phyloP scores from a whole-genome alignment of 2,113 vertebrate genomes.

The Phyllostomus hastatus region DNA sequence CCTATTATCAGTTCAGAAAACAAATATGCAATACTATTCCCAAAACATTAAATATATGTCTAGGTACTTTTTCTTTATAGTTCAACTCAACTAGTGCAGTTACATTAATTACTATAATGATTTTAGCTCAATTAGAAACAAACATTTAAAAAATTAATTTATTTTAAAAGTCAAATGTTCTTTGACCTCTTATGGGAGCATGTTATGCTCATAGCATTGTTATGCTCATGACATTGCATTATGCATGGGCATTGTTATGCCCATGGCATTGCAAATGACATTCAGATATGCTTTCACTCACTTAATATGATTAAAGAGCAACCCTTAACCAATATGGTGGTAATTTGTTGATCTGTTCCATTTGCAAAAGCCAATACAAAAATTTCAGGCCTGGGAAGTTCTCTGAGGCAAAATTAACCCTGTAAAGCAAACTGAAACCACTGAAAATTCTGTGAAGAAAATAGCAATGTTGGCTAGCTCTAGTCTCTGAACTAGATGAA shows the following conservation, averaged over 20 bases:
- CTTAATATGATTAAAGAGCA: slow-evolving; percentile 1
- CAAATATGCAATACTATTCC: slow-evolving; percentile 5
- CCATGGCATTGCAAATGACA: not conserved
- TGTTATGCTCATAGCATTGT: not conserved
- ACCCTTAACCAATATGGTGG: not conserved
- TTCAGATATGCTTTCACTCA: slow-evolving; percentile 13
- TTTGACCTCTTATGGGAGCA: not conserved
- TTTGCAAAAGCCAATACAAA: not conserved
- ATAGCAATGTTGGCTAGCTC: not conserved
- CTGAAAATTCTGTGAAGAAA: not conserved
- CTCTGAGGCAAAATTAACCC: not conserved
- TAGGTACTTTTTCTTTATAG: slow-evolving; percentile 24
- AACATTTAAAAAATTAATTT: slow-evolving; percentile 43
- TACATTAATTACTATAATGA: slow-evolving; percentile 6
- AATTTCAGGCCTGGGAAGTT: not conserved
- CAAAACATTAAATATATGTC: slow-evolving; percentile 16
- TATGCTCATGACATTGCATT: too few relatives aligned
- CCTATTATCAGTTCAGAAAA: slow-evolving; percentile 34
- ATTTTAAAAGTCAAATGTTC: slow-evolving; percentile 22
- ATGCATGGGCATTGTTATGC: too few relatives aligned
- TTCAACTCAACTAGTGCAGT: not conserved
- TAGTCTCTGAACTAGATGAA: not conserved
- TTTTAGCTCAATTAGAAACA: slow-evolving; percentile 31
- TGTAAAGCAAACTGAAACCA: not conserved
- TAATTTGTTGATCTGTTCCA: not conserved